Evolutionary conservation across 1,140 invertebrate species (phyloP).

Genomic region (Copidosoma floridanum): DNA sequence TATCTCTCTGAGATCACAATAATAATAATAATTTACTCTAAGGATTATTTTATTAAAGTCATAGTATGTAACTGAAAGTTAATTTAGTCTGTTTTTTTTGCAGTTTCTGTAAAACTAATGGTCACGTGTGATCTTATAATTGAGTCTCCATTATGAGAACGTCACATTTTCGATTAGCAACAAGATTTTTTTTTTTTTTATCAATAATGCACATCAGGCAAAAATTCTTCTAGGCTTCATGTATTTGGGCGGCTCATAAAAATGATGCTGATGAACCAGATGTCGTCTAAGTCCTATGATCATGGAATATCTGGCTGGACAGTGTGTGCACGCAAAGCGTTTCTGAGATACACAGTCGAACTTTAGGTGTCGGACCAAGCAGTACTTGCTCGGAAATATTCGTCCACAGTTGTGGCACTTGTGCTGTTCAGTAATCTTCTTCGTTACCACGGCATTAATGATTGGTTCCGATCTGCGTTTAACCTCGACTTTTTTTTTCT

Average conservation of each 20-base stretch:
- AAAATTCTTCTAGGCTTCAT: constrained; percentile 4
- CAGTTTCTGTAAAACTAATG: no score
- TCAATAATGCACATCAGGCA: background rate
- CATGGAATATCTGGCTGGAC: constrained; percentile 36
- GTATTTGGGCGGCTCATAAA: constrained; percentile 39
- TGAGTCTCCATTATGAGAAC: no score
- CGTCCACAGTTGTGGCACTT: constrained; percentile 23
- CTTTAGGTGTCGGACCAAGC: constrained; percentile 25
- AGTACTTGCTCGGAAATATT: constrained; percentile 23
- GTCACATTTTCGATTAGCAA: no score
- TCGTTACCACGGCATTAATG: background rate
- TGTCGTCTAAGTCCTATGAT: constrained; percentile 39
- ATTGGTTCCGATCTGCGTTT: no score
- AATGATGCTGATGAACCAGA: constrained; percentile 33
- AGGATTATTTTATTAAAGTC: no score
- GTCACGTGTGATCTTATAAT: no score
- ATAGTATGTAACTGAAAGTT: no score
- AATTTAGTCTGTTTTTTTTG: no score
- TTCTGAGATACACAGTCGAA: constrained; percentile 38
- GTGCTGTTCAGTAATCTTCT: background rate
- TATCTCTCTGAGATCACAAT: no score
- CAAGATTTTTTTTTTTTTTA: no score
- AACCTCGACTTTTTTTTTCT: background rate
- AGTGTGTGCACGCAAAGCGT: constrained; percentile 37
- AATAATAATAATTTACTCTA: no score